A percentile compares a stretch with the other conserved stretches of the same genome.
Conservation (phyloP, 30 jellyfish, hydroid and myxozoan genomes). For the Hydractinia symbiolongicarpus region DNA sequence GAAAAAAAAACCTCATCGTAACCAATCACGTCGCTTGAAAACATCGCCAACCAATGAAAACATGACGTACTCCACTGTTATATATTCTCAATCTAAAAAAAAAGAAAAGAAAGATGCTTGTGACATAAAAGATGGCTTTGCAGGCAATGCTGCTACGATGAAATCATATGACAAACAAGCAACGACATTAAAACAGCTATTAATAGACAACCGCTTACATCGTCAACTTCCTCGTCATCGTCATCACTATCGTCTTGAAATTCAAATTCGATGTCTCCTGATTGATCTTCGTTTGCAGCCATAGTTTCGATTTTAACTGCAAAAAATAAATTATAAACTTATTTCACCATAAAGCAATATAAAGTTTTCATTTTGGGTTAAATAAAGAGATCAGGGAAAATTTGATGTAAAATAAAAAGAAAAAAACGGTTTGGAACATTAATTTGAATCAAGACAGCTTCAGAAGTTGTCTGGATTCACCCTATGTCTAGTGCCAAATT, state of each 20-base stretch:
- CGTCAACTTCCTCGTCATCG: slow-evolving; percentile 30
- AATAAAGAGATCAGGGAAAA: neutral
- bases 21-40: too few species aligned
- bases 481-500: neutral
- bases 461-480: neutral
- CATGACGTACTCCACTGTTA: neutral
- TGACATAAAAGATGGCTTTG: too few species aligned
- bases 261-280: slow-evolving; percentile 37
- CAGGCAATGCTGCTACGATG: neutral
- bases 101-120: neutral
- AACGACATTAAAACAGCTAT: neutral
- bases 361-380: too few species aligned
- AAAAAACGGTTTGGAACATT: neutral
- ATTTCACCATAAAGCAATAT: neutral
- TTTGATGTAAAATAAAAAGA: neutral
- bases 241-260: slow-evolving; percentile 39
- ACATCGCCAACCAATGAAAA: too few species aligned
- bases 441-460: too few species aligned
- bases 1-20: too few species aligned
- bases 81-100: slow-evolving; percentile 22
- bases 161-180: neutral
- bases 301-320: slow-evolving; percentile 26
- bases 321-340: too few species aligned
- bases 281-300: slow-evolving; percentile 24
- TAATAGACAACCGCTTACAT: neutral